A percentile compares a stretch with the other conserved stretches of the same genome.
Evolutionary conservation across 2,888 invertebrate species (phyloP).

Genomic region (Griposia aprilina): DNA sequence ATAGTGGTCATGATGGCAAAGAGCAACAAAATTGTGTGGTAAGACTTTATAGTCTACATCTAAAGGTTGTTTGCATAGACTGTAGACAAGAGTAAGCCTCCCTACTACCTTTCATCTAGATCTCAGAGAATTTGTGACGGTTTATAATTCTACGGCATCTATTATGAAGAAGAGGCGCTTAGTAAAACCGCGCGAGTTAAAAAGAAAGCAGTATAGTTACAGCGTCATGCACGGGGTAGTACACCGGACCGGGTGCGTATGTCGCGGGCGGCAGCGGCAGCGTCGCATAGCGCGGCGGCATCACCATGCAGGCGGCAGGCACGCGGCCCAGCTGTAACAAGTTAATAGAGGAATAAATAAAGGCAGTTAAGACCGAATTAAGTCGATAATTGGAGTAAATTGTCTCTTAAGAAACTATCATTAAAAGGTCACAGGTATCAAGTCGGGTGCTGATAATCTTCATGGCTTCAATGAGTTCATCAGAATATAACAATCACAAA

Average conservation of each 20-base stretch:
- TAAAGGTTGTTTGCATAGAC: no score
- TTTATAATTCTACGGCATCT: no score
- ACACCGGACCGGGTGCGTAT: constrained; percentile 78
- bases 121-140: background rate
- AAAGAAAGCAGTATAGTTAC: constrained; percentile 70
- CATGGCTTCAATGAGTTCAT: no score
- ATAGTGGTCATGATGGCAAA: no score
- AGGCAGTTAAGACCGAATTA: background rate
- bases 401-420: background rate
- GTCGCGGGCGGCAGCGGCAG: constrained; percentile 83
- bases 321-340: constrained; percentile 83
- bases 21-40: no score
- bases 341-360: background rate
- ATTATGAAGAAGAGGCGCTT: no score
- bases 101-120: background rate
- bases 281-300: constrained; percentile 86
- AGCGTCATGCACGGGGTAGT: constrained; percentile 86
- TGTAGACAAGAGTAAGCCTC: background rate
- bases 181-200: no score
- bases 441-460: no score
- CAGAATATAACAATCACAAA: background rate
- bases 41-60: no score
- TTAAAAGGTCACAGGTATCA: background rate
- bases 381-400: background rate
- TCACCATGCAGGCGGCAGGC: constrained; percentile 84